Evolutionary conservation across 2,888 invertebrate species (phyloP).

Genomic region (Eupithecia tripunctaria): DNA sequence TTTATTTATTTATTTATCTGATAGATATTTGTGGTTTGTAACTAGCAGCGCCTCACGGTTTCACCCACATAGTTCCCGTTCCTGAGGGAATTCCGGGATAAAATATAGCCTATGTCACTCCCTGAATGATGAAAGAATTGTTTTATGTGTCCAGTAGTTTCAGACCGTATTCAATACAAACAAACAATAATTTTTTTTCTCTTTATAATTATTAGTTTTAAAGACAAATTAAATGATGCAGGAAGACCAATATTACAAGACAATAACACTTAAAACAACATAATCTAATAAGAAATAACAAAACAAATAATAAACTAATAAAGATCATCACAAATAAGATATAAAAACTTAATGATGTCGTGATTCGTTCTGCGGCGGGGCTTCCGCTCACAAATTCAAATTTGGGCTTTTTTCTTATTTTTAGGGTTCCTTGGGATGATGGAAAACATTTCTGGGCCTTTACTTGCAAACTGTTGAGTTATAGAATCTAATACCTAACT

Average conservation of each 20-base stretch:
- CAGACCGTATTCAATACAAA: too few relatives aligned
- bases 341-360: conserved; percentile 68
- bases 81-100: too few relatives aligned
- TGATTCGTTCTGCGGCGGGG: conserved; percentile 76
- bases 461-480: not conserved
- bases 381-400: conserved; percentile 80
- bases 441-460: not conserved
- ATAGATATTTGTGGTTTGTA: too few relatives aligned
- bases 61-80: too few relatives aligned
- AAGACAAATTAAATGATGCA: not conserved
- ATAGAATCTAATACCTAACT: not conserved
- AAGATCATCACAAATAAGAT: conserved; percentile 55
- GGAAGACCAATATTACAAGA: not conserved
- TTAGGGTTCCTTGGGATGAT: conserved; percentile 35
- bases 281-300: conserved; percentile 37
- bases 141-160: too few relatives aligned
- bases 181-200: too few relatives aligned
- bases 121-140: too few relatives aligned
- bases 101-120: too few relatives aligned
- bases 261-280: conserved; percentile 21
- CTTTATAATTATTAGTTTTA: too few relatives aligned
- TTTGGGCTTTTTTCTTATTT: conserved; percentile 53
- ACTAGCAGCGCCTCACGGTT: too few relatives aligned
- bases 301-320: conserved; percentile 47
- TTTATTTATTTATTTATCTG: too few relatives aligned